Evolutionary conservation across 2,888 invertebrate species (phyloP), one percentile per base, ranked within the genome.

Genomic region (Sinodicranocentrus sp.): DNA sequence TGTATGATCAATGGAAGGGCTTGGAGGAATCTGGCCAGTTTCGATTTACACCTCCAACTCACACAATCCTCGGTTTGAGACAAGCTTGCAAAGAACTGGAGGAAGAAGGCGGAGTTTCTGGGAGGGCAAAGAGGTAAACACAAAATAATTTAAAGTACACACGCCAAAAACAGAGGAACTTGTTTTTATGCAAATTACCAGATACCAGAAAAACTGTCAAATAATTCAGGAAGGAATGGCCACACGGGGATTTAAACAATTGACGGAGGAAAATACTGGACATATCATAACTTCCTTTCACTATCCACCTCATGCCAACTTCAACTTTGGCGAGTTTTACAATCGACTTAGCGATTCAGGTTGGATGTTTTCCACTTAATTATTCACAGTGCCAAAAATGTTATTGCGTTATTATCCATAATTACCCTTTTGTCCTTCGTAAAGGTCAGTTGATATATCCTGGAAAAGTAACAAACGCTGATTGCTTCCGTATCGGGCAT

Each of bases 31-130:
- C 89, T 33, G 91, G 90, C 1, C 91, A 92, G 89, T 92, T 92
- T 88, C 90, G 92, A 10, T 92, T 92, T 88, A 92, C 92, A 1
- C 92, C 92, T 8, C 91, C 92, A 19, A 92, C 91, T 0, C 92
- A 92, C 86, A 87, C 90, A 10, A 90, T 92, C 89, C 89, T 92
- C 61, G 92, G 91, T 2, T 91, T 92, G 86, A 86, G 87, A 44
- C 90, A 90, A 84, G 91, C 92, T 8, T 87, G 91, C 25, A 67
- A 84, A 15, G 91, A 91, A 87, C 90, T 91, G 80, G 89, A 90
- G 17, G 85, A 88, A 54, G 91, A 91, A 87, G 92, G 91, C 2
- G 91, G 91, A 0, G 87, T 91, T 1, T 52, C 85, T n/a, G 91
- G 90, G 0, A 86, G 91, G 82, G 88, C 90, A 17, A 86, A 87